phyloP scores from a whole-genome alignment of 2,888 invertebrate genomes.

The Noctua janthe region DNA sequence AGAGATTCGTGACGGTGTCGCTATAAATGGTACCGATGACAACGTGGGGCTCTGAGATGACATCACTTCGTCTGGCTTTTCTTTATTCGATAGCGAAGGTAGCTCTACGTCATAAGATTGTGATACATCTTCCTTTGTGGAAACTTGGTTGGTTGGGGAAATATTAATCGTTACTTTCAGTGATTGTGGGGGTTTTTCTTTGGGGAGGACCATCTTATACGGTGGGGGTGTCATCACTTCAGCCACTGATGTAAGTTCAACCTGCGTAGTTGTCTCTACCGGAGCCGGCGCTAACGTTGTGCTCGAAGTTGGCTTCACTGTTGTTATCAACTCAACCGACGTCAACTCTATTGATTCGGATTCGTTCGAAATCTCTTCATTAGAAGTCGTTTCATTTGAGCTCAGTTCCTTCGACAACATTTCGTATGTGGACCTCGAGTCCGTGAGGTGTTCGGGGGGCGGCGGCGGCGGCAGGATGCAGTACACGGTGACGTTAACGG shows the following conservation, averaged over 20 bases:
- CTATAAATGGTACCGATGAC: constrained; percentile 9
- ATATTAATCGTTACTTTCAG: constrained; percentile 52
- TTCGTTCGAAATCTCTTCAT: constrained; percentile 14
- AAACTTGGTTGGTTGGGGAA: constrained; percentile 10
- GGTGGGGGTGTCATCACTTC: background rate
- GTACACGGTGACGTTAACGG: constrained; percentile 51
- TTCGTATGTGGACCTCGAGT: constrained; percentile 36
- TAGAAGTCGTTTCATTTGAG: constrained; percentile 27
- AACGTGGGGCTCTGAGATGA: constrained; percentile 4
- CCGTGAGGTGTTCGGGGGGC: background rate
- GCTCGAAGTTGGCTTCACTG: constrained; percentile 10
- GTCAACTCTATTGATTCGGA: background rate
- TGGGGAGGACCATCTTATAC: background rate
- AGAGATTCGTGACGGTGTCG: background rate
- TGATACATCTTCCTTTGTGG: constrained; percentile 7
- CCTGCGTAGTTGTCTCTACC: background rate
- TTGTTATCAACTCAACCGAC: constrained; percentile 27
- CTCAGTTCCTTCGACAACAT: constrained; percentile 35
- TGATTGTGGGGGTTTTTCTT: constrained; percentile 11
- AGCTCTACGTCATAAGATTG: constrained; percentile 11
- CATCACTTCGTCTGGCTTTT: background rate
- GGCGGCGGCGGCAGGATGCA: background rate
- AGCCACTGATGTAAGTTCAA: constrained; percentile 3
- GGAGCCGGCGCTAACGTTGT: background rate
- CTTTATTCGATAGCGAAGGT: constrained; percentile 11